Evolutionary conservation across 2,113 vertebrate species (phyloP).

Genomic region (Syrrhaptes paradoxus): DNA sequence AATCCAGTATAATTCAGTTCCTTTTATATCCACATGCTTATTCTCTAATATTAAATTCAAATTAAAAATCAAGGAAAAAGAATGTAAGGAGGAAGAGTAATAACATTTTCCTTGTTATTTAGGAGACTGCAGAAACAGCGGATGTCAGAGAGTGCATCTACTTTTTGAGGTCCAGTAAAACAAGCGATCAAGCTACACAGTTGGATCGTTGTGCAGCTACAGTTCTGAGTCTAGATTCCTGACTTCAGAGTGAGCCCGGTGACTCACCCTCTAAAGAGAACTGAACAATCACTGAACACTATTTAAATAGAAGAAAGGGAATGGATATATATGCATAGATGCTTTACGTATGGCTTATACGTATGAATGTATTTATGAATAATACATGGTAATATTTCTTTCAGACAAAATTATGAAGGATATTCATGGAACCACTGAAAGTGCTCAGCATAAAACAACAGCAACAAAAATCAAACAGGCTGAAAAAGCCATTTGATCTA

Average conservation of each 20-base stretch:
- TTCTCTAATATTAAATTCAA: neutral
- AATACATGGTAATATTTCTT: neutral
- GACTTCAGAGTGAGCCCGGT: neutral
- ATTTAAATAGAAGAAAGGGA: neutral
- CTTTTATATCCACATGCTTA: neutral
- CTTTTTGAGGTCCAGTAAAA: neutral
- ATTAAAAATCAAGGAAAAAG: neutral
- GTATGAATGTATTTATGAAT: neutral
- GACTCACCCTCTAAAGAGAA: constrained; percentile 28
- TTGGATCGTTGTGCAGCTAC: neutral
- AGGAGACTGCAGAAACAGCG: neutral
- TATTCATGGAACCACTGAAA: rapidly evolving
- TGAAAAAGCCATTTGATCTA: neutral
- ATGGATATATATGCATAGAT: neutral
- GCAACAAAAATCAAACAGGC: neutral
- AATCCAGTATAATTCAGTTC: neutral
- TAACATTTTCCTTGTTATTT: neutral
- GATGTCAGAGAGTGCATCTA: neutral
- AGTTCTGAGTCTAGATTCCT: neutral
- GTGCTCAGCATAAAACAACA: neutral
- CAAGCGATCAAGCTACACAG: neutral
- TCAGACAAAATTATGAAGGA: neutral
- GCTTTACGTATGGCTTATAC: neutral
- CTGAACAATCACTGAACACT: neutral
- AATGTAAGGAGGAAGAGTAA: neutral